Conservation (phyloP, 1,140 invertebrate species). For the Tribolium castaneum region DNA sequence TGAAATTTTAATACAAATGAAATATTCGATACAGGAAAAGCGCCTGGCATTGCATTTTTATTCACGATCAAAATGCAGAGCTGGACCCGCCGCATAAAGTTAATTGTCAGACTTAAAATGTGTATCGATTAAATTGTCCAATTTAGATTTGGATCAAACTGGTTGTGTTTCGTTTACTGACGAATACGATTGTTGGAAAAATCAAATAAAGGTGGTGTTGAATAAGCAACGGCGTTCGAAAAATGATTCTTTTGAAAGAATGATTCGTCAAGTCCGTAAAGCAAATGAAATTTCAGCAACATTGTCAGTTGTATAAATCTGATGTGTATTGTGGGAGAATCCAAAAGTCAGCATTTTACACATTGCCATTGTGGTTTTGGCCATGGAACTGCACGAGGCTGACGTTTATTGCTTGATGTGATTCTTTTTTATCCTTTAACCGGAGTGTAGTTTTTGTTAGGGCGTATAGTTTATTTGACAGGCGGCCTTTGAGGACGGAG, state of each 20-base stretch:
- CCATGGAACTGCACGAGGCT: constrained; percentile 24
- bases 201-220: background rate
- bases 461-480: constrained; percentile 45
- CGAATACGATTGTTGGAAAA: background rate
- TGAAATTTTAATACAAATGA: background rate
- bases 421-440: constrained; percentile 43
- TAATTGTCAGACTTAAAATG: background rate
- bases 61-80: background rate
- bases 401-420: constrained; percentile 44
- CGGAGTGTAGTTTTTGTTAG: constrained; percentile 37
- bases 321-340: constrained; percentile 39
- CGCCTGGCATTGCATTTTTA: background rate
- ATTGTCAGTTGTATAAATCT: constrained; percentile 45
- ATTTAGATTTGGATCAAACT: background rate
- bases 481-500: constrained; percentile 41
- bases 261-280: constrained; percentile 6
- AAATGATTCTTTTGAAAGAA: constrained; percentile 24
- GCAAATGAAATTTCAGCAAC: constrained; percentile 37
- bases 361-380: constrained; percentile 37
- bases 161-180: background rate
- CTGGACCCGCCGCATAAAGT: background rate
- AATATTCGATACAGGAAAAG: background rate
- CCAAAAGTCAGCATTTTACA: constrained; percentile 46
- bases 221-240: background rate
- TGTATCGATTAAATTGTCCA: background rate